These are phyloP conservation scores for Crocidura indochinensis DNA, from an alignment of 2,797 vertebrate species.

Conservation along the genomic window DNA sequence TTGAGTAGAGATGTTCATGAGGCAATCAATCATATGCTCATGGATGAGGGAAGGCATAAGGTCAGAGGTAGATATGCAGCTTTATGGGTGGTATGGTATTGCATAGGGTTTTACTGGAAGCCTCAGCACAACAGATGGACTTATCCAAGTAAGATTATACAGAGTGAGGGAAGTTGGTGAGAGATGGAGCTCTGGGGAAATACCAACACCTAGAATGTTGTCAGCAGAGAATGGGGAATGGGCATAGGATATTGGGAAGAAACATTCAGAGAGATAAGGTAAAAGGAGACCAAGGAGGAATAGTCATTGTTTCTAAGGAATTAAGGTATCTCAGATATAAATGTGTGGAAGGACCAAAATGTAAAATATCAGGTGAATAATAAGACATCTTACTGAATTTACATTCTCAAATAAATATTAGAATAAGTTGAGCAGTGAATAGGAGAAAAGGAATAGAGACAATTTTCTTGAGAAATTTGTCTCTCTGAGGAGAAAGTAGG, in stretches of 20 bases:
- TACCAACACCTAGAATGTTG: background rate
- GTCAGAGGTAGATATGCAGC: background rate
- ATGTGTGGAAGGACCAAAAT: background rate
- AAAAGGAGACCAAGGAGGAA: background rate
- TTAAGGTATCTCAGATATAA: background rate
- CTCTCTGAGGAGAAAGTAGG: background rate
- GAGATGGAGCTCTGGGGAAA: background rate
- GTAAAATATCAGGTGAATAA: background rate
- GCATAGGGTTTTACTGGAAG: background rate
- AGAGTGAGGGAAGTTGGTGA: background rate
- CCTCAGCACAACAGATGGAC: background rate
- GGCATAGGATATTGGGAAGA: background rate
- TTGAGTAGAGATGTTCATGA: background rate
- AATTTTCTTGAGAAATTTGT: background rate
- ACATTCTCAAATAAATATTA: background rate
- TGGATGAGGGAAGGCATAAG: background rate
- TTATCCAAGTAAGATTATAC: background rate
- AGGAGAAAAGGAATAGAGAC: background rate
- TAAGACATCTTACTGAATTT: background rate
- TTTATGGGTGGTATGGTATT: rapidly evolving
- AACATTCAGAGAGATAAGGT: background rate
- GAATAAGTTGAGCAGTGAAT: background rate
- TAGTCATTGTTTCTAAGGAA: background rate
- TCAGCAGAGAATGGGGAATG: background rate
- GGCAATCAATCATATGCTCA: background rate